Conservation (phyloP, 2,113 vertebrate species). For the Bos javanicus region DNA sequence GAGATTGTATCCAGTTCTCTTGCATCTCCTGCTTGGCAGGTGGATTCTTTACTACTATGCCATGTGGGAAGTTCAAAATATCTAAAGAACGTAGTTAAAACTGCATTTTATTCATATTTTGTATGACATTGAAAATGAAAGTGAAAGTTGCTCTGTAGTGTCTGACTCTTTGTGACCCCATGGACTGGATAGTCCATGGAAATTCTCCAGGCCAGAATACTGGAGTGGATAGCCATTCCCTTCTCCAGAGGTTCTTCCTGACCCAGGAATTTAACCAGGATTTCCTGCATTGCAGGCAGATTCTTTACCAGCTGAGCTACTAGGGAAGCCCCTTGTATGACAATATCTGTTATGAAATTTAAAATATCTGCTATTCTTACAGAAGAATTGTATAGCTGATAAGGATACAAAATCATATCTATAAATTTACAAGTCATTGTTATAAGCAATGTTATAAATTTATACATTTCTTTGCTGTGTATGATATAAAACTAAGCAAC, state of each 20-base stretch:
- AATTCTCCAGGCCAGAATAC: not conserved
- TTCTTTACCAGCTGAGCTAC: not conserved
- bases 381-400: not conserved
- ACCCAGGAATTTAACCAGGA: not conserved
- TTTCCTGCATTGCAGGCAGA: not conserved
- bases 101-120: not conserved
- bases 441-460: not conserved
- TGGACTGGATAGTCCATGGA: not conserved
- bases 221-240: not conserved
- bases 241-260: not conserved
- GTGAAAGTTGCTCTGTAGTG: not conserved
- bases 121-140: not conserved
- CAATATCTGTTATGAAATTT: not conserved
- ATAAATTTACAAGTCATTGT: constrained; percentile 22
- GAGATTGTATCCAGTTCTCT: not conserved
- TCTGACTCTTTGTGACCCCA: not conserved
- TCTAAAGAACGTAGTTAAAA: not conserved
- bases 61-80: not conserved
- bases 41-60: not conserved
- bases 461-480: not conserved
- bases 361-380: not conserved
- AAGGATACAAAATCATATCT: not conserved
- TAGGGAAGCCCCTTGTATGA: not conserved
- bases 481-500: not conserved
- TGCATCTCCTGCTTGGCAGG: not conserved